Evolutionary conservation across 2,797 vertebrate species (phyloP), one percentile per base, ranked within the genome.

Genomic region (Gouania willdenowi): DNA sequence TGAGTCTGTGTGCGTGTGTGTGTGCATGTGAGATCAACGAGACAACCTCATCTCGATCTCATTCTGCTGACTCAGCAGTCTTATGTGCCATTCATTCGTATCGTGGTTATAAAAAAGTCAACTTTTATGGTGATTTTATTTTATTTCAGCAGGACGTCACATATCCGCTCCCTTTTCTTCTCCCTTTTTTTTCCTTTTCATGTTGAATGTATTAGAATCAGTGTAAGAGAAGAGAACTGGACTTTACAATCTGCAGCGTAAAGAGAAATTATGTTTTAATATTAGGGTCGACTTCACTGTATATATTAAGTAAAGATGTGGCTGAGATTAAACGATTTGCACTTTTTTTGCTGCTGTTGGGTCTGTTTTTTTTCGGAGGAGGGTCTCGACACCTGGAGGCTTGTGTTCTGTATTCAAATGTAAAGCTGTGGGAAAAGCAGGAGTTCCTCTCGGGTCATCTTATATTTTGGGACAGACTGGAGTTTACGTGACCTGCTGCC

Each of bases 301-400:
- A 86, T 55, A 89, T 88, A n/a, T n/a, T n/a, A 84, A 71, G 72
- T 74, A 81, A 81, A 79, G 71, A 79, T 75, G 75, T 77, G 82
- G 77, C 68, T 76, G 81, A 85, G 82, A 91, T 86, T 89, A 91
- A 90, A 88, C 62, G 8, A 89, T 87, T 91, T 89, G 87, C 89
- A 90, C 89, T 91, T 91, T 88, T 35, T 16, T 19, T 26, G 12
- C 47, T 8, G 28, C 51, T 40, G 31, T 67, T n/a, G n/a, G n/a
- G n/a, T 43, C 51, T 40, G 31, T 67, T 44, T 30, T 44, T 5
- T 46, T 17, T 2, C 32, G 6, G 4, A 29, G 10, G 11, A 22
- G 20, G 17, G 6, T n/a, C n/a, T n/a, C n/a, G n/a, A n/a, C n/a
- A n/a, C 63, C 39, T 56, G 11, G 1, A 40, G 18, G 20, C 54